Conservation (phyloP, 2,888 invertebrate genomes). For the Rhimphoctona megacephalus region DNA sequence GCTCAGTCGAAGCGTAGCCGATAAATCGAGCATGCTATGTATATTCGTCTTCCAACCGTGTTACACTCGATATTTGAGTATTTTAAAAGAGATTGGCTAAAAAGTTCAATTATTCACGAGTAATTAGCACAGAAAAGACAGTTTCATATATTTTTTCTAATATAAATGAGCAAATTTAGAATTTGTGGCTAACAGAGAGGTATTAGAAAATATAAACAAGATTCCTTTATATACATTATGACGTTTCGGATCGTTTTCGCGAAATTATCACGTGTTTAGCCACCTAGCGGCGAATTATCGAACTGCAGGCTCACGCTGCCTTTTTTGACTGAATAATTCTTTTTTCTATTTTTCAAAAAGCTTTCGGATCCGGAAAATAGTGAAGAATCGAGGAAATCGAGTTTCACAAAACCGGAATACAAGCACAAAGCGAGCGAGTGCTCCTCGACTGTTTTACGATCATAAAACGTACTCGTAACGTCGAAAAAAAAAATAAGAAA, state of each 20-base stretch:
- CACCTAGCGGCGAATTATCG: background rate
- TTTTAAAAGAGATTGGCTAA: background rate
- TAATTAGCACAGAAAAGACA: background rate
- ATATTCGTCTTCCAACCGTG: background rate
- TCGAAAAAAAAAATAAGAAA: background rate
- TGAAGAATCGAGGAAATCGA: background rate
- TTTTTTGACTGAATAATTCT: background rate
- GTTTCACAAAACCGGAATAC: background rate
- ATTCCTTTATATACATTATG: background rate
- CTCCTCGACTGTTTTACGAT: background rate
- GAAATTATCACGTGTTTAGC: background rate
- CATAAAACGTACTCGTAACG: conserved; percentile 12
- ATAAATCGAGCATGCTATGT: conserved; percentile 73
- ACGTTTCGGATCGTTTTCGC: background rate
- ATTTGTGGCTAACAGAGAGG: background rate
- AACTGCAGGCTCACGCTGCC: background rate
- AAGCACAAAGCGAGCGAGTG: background rate
- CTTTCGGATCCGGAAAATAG: background rate
- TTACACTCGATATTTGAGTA: background rate
- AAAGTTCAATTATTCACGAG: background rate
- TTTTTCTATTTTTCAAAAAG: background rate
- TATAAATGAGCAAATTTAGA: background rate
- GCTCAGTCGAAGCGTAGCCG: conserved; percentile 73
- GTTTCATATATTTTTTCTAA: background rate
- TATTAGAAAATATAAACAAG: background rate